These are phyloP conservation scores for Shinisaurus crocodilurus DNA, from an alignment of 2,113 vertebrate species.

Conservation along the genomic window DNA sequence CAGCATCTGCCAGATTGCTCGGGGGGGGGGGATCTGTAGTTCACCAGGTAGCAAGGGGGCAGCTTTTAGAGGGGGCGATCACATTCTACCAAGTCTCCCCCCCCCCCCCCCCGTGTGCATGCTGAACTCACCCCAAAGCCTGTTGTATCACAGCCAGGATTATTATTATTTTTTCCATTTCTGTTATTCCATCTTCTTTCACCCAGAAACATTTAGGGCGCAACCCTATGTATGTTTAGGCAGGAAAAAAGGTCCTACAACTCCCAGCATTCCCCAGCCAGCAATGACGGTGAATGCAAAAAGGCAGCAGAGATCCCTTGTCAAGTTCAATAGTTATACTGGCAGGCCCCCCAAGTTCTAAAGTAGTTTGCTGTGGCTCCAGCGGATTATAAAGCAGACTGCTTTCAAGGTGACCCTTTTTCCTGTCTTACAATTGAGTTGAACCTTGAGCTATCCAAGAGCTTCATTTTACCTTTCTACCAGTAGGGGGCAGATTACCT, in stretches of 20 bases:
- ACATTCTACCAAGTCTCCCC: not conserved
- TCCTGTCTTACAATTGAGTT: fast-evolving
- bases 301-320: not conserved
- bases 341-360: not conserved
- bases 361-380: not conserved
- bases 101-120: not conserved
- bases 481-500: conserved; percentile 44
- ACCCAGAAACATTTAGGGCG: too few relatives aligned
- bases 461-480: fast-evolving
- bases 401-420: conserved; percentile 13
- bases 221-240: too few relatives aligned
- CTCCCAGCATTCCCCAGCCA: too few relatives aligned
- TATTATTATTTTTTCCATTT: not conserved
- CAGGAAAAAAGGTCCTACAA: too few relatives aligned
- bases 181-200: not conserved
- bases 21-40: too few relatives aligned
- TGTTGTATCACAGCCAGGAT: not conserved
- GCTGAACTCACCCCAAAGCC: not conserved
- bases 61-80: not conserved
- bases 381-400: not conserved
- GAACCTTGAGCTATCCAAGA: not conserved
- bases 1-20: too few relatives aligned
- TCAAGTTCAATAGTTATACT: conserved; percentile 8
- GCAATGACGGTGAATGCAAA: not conserved
- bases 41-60: not conserved